phyloP scores from a whole-genome alignment of 2,113 vertebrate species.

The Glaucomys volans region DNA sequence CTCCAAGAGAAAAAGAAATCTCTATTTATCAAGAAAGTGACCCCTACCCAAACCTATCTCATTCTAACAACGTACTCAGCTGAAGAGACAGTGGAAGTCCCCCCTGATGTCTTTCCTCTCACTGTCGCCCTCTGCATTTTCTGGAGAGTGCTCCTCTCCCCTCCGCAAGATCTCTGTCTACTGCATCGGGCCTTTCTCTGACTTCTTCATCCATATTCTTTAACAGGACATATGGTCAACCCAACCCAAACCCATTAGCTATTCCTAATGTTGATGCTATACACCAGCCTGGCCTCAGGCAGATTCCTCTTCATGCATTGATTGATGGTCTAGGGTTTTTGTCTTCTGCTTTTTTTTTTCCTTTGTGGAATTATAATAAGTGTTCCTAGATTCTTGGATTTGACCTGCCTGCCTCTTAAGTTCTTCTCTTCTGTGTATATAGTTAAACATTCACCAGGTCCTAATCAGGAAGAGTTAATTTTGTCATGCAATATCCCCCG shows the following conservation, averaged over 20 bases:
- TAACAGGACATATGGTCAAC: background rate
- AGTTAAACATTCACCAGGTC: background rate
- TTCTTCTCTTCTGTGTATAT: background rate
- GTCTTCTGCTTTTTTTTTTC: background rate
- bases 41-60: background rate
- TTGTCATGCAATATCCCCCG: background rate
- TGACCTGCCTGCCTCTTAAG: background rate
- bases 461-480: constrained; percentile 15
- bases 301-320: background rate
- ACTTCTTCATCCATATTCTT: background rate
- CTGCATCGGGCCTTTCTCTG: background rate
- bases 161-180: background rate
- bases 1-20: background rate
- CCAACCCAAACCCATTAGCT: too few relatives aligned
- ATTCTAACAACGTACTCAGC: background rate
- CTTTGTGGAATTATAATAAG: background rate
- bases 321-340: background rate
- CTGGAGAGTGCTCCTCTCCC: background rate
- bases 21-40: background rate
- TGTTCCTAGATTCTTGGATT: background rate
- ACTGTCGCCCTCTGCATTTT: background rate
- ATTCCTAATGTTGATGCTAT: background rate
- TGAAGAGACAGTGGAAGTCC: background rate
- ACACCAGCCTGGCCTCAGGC: background rate
- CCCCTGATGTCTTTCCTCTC: background rate